Evolutionary conservation across 2,888 invertebrate species (phyloP).

Genomic region (Luperina testacea): DNA sequence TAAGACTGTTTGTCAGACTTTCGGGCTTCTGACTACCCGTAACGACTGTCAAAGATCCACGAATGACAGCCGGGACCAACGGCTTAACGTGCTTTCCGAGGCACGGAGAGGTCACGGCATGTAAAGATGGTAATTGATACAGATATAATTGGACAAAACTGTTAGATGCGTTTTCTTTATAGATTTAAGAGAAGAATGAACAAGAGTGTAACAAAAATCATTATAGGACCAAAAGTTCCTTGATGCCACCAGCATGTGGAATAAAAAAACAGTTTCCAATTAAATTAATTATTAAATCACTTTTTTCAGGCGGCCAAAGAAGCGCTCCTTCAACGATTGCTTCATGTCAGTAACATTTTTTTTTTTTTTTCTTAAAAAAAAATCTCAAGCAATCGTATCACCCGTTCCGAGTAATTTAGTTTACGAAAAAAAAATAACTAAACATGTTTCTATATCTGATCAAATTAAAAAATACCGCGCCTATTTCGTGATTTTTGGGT

Average conservation of each 20-base stretch:
- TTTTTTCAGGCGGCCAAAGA: no score
- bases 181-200: not conserved
- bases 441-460: slow-evolving; percentile 46
- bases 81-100: no score
- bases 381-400: slow-evolving; percentile 53
- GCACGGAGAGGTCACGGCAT: no score
- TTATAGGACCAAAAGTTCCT: no score
- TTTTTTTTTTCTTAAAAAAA: no score
- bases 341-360: no score
- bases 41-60: no score
- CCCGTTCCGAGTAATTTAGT: slow-evolving; percentile 48
- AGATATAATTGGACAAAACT: not conserved
- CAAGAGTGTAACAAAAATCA: not conserved
- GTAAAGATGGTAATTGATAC: no score
- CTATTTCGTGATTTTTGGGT: slow-evolving; percentile 20
- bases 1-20: no score
- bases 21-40: no score
- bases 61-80: no score
- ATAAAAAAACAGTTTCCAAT: not conserved
- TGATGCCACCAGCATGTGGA: not conserved
- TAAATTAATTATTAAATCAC: not conserved
- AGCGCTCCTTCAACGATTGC: no score
- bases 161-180: not conserved
- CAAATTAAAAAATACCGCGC: slow-evolving; percentile 44
- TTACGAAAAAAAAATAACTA: slow-evolving; percentile 48